Conservation (phyloP, 2,888 invertebrate species). For the Scrobipalpa atriplicella region DNA sequence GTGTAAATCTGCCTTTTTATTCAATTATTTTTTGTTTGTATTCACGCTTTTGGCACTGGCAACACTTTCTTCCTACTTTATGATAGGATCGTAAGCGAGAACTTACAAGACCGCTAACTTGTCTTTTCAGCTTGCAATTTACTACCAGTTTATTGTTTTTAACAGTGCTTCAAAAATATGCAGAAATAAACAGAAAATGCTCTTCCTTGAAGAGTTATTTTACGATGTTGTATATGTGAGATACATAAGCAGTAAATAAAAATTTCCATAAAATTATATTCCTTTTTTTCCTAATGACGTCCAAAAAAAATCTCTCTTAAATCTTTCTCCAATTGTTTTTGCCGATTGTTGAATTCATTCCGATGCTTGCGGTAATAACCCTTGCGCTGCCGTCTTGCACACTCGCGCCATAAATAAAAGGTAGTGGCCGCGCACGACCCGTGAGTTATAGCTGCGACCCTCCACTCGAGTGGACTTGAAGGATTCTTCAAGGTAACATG, state of each 20-base stretch:
- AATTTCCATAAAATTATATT: too few species aligned
- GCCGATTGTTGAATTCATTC: neutral
- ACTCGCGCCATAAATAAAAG: constrained; percentile 58
- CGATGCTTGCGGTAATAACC: constrained; percentile 31
- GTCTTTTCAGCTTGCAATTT: neutral
- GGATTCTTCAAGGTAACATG: constrained; percentile 17
- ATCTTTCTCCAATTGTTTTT: neutral
- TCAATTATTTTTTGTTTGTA: constrained; percentile 18
- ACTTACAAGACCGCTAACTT: neutral
- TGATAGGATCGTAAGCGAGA: neutral
- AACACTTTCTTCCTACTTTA: constrained; percentile 2
- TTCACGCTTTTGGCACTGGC: constrained; percentile 13
- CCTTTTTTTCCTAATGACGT: too few species aligned
- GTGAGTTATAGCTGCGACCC: constrained; percentile 48
- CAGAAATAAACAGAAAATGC: neutral
- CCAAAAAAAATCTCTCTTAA: too few species aligned
- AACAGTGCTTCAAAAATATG: neutral
- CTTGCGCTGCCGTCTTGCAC: constrained; percentile 45
- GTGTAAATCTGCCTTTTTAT: constrained; percentile 30
- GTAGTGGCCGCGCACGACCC: constrained; percentile 44
- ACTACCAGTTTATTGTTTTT: neutral
- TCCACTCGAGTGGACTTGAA: constrained; percentile 23
- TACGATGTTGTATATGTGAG: too few species aligned
- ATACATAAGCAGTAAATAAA: too few species aligned
- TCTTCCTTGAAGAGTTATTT: too few species aligned